These are phyloP conservation scores for Puntigrus tetrazona DNA, from an alignment of 2,113 vertebrate species.

Conservation along the genomic window DNA sequence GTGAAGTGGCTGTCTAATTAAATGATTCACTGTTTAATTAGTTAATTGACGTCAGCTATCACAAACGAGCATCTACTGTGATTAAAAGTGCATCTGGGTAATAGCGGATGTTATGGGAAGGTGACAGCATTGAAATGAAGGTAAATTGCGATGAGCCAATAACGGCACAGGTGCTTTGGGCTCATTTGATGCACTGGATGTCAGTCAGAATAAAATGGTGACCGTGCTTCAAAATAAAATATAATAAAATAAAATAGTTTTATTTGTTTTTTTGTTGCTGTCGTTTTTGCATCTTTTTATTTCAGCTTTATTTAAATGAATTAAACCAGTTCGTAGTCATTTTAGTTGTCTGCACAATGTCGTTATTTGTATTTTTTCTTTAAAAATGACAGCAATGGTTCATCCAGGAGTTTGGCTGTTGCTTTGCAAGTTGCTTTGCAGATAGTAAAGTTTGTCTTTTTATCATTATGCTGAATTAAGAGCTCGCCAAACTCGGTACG, in stretches of 20 bases:
- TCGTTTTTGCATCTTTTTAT: no score
- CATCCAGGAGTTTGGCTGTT: background rate
- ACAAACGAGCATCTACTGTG: constrained; percentile 45
- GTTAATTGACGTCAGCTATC: constrained; percentile 59
- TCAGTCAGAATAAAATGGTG: background rate
- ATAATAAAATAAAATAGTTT: background rate
- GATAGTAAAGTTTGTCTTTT: background rate
- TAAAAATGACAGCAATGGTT: background rate
- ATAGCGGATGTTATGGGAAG: constrained; percentile 19
- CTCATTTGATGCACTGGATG: background rate
- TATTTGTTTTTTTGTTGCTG: no score
- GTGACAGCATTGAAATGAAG: background rate
- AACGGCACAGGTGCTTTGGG: background rate
- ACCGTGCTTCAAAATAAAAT: background rate
- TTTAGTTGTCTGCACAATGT: no score
- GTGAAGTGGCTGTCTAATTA: constrained; percentile 57
- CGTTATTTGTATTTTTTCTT: no score
- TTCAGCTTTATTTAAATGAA: no score
- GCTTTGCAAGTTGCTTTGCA: background rate
- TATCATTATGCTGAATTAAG: background rate
- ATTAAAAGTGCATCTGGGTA: constrained; percentile 43
- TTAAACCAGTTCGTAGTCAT: no score
- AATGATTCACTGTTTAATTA: constrained; percentile 58
- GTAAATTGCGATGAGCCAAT: background rate
- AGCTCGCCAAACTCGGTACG: background rate